These are phyloP conservation scores for Phoenoteleia sp. DNA, from an alignment of 2,888 invertebrate genomes.

Conservation along the genomic window DNA sequence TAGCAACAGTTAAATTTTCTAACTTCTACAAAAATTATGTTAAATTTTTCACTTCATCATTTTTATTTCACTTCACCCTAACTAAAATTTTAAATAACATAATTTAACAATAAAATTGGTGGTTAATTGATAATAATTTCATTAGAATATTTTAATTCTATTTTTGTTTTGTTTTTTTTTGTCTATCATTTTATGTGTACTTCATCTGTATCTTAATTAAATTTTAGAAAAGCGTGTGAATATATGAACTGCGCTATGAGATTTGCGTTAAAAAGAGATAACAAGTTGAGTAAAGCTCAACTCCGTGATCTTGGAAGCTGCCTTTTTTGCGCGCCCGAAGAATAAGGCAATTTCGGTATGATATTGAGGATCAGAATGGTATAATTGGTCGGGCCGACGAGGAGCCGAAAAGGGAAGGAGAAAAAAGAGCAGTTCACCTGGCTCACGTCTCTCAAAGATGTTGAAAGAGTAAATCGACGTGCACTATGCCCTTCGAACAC, in stretches of 20 bases:
- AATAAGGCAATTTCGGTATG: conserved; percentile 81
- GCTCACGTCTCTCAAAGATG: conserved; percentile 66
- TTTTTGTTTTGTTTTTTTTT: no score
- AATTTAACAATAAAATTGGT: no score
- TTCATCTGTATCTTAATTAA: neutral
- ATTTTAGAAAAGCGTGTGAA: neutral
- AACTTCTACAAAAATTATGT: no score
- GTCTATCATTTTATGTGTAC: no score
- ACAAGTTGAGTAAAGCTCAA: conserved; percentile 45
- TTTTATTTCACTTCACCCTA: no score
- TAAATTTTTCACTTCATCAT: no score
- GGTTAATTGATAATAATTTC: no score
- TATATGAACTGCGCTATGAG: conserved; percentile 1
- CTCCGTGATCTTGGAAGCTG: conserved; percentile 47
- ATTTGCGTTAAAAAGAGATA: conserved; percentile 19
- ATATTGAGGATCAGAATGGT: conserved; percentile 78
- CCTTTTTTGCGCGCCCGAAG: conserved; percentile 64
- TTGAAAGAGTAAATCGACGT: conserved; percentile 69
- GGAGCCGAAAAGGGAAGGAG: conserved; percentile 58
- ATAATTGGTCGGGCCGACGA: conserved; percentile 80
- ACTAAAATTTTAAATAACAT: no score
- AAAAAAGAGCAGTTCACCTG: conserved; percentile 45
- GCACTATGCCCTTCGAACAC: conserved; percentile 48
- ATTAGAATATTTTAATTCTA: no score
- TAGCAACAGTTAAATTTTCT: no score